Evolutionary conservation across 2,113 vertebrate species (phyloP), one percentile per base, ranked within the genome.

Genomic region (Orientallactaga bullata): DNA sequence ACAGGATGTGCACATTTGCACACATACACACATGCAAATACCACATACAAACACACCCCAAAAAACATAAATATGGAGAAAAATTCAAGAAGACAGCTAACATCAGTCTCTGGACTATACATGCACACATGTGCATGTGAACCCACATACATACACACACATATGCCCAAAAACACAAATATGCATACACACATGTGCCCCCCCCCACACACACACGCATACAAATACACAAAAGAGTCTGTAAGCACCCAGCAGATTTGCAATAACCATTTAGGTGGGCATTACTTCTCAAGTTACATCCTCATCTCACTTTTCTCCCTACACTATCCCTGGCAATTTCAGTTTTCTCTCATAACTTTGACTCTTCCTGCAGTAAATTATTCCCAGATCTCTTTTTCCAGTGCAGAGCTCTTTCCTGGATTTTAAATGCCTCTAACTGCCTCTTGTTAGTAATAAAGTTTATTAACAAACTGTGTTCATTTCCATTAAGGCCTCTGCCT

Each of bases 371-470:
- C n/a, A 90, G 74, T 77, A 72, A 72, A 78, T 85, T 37, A 88
- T 71, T 84, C 37, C 60, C 94, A 68, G 58, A 76, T 72, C n/a
- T 82, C 63, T 85, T 42, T 85, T 89, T 68, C 51, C 11, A 60
- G 47, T 47, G 61, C 13, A 0, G 47, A 63, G 16, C 47, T 71
- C 90, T 74, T 90, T 37, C 37, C 69, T 26, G 13, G 66, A 79
- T 81, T 82, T 88, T 86, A 95, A 73, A 78, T 74, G 77, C n/a
- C 83, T 95, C 58, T 68, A 51, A 65, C 79, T 92, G 79, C 71
- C 87, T 88, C 79, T 88, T 73, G 69, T 88, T 85, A 94, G 77
- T 76, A 89, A 87, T 88, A 79, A 90, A 90, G 24, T 78, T 85
- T 93, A 60, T 92, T 93, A 88, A 82, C 35, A 82, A 94, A 85